Percentiles rank a stretch among this genome's conserved stretches.
These are phyloP conservation scores for Monochamus saltuarius DNA, from an alignment of 1,140 invertebrate genomes.

Conservation along the genomic window DNA sequence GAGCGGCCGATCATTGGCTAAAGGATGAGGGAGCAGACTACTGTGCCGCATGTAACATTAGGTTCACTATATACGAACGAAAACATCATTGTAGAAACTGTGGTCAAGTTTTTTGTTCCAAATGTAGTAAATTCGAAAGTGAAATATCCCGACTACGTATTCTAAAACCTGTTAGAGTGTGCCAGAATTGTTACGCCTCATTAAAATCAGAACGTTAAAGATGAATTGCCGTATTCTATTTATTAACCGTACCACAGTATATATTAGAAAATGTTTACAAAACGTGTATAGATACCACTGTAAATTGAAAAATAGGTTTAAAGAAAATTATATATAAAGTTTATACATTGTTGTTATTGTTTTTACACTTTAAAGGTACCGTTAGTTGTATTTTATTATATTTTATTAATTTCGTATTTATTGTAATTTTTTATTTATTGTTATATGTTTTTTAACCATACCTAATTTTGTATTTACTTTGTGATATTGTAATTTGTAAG, in stretches of 20 bases:
- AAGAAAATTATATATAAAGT: not conserved
- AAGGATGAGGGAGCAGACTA: slow-evolving; percentile 88
- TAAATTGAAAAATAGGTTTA: not conserved
- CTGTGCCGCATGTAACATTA: slow-evolving; percentile 69
- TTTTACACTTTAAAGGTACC: not conserved
- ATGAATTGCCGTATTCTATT: not conserved
- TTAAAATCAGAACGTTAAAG: slow-evolving; percentile 39
- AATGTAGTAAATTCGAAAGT: slow-evolving; percentile 91
- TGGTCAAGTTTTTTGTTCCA: slow-evolving; percentile 95
- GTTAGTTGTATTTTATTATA: slow-evolving; percentile 2
- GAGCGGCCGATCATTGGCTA: slow-evolving; percentile 93
- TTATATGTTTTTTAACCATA: slow-evolving; percentile 8
- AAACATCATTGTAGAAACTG: slow-evolving; percentile 97
- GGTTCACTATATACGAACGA: slow-evolving; percentile 93
- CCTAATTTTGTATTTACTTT: not conserved
- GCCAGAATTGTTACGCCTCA: slow-evolving; percentile 47
- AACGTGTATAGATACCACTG: slow-evolving; percentile 12
- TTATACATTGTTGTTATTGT: slow-evolving; percentile 7
- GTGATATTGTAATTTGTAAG: no score
- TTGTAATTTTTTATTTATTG: not conserved
- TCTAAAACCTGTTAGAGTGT: slow-evolving; percentile 61
- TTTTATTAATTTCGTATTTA: slow-evolving; percentile 1
- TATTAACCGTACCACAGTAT: not conserved
- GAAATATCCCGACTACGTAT: slow-evolving; percentile 90
- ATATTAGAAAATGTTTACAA: not conserved